Evolutionary conservation across 1,140 invertebrate genomes (phyloP).

Genomic region (Proctacanthus coquilletti): DNA sequence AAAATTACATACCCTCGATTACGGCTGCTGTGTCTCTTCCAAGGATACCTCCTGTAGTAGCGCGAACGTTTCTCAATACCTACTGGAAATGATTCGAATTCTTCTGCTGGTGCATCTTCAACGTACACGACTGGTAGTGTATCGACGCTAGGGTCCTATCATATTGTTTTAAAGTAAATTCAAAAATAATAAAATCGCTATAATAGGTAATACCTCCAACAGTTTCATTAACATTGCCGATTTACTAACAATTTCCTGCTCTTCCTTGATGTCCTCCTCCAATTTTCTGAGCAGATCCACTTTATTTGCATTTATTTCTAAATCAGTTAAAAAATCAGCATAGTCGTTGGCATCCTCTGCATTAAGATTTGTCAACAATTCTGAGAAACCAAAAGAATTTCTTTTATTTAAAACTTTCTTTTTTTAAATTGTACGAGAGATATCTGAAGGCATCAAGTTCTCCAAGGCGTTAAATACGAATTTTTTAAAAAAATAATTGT

Average conservation of each 20-base stretch:
- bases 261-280: conserved; percentile 22
- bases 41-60: conserved; percentile 42
- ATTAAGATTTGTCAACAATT: too few species aligned
- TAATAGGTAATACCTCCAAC: conserved; percentile 17
- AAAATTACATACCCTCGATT: conserved; percentile 19
- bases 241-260: conserved; percentile 28
- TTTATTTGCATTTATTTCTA: conserved; percentile 21
- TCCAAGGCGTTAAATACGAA: too few species aligned
- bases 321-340: conserved; percentile 9
- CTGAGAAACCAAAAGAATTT: too few species aligned
- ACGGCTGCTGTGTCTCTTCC: conserved; percentile 38
- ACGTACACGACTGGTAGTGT: conserved; percentile 32
- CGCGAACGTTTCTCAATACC: conserved; percentile 33
- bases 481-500: too few species aligned
- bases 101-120: conserved; percentile 20
- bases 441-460: too few species aligned
- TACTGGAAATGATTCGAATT: conserved; percentile 7
- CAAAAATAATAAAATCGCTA: too few species aligned
- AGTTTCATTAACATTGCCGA: conserved; percentile 28
- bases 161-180: neutral
- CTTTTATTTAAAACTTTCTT: too few species aligned
- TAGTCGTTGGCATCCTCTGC: conserved; percentile 15
- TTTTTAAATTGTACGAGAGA: too few species aligned
- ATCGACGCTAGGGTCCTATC: conserved; percentile 21
- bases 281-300: conserved; percentile 22